A percentile compares a stretch with the other conserved stretches of the same genome.
These are phyloP conservation scores for Tupaia chinensis DNA, from an alignment of 2,113 vertebrate species.

Conservation along the genomic window DNA sequence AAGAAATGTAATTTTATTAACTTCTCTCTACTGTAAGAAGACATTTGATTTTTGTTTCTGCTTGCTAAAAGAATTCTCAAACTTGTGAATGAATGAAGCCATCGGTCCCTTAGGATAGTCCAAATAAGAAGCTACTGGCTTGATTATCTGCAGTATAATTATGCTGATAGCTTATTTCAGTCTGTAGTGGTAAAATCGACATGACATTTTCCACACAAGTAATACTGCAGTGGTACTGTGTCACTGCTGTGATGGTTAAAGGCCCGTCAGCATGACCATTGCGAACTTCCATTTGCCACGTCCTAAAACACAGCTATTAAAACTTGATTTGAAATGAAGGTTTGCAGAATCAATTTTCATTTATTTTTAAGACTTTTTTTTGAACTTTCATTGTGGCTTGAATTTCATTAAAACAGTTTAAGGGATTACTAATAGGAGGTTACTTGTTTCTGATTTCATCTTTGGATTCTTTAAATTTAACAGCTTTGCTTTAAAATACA, in stretches of 20 bases:
- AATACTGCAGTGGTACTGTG: background rate
- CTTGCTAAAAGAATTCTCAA: constrained; percentile 50
- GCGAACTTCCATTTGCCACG: background rate
- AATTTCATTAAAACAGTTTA: constrained; percentile 42
- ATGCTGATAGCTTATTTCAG: background rate
- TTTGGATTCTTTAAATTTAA: constrained; percentile 41
- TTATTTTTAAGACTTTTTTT: constrained; percentile 5
- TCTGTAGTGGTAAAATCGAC: background rate
- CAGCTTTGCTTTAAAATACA: constrained; percentile 34
- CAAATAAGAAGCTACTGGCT: background rate
- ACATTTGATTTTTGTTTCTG: background rate
- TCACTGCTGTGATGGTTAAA: background rate
- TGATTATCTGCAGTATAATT: background rate
- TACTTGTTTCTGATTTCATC: constrained; percentile 41
- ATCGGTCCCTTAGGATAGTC: background rate
- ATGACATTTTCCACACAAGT: background rate
- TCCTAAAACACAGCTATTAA: constrained; percentile 21
- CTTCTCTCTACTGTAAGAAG: background rate
- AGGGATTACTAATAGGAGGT: background rate
- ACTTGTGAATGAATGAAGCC: background rate
- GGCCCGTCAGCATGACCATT: background rate
- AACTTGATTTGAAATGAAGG: constrained; percentile 49
- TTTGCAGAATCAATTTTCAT: background rate
- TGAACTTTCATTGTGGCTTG: constrained; percentile 35
- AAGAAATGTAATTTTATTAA: constrained; percentile 12